A percentile compares a stretch with the other conserved stretches of the same genome.
These are phyloP conservation scores for Glaucomys volans DNA, from an alignment of 2,113 vertebrate genomes.

Conservation along the genomic window DNA sequence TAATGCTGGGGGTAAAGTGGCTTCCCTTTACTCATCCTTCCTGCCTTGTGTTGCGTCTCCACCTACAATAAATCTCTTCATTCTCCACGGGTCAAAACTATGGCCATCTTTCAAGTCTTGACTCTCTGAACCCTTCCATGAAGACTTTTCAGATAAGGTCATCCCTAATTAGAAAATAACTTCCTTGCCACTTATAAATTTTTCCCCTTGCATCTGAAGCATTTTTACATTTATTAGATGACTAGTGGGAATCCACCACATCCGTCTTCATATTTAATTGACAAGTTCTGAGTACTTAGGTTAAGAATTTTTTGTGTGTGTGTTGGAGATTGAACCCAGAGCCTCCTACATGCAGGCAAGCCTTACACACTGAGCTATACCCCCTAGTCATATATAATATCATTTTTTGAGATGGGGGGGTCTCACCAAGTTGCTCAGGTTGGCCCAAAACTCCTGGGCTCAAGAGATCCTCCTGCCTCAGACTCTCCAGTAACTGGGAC, in stretches of 20 bases:
- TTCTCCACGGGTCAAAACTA: not conserved
- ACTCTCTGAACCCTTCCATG: not conserved
- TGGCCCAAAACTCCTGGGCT: not conserved
- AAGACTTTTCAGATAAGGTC: not conserved
- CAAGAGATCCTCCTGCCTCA: not conserved
- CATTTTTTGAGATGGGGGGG: not conserved
- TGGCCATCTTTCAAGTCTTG: not conserved
- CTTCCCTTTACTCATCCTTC: not conserved
- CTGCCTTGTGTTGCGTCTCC: not conserved
- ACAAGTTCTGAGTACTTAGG: not conserved
- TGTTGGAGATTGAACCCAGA: not conserved
- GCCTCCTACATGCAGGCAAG: not conserved
- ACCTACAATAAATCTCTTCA: not conserved
- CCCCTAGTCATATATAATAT: not conserved
- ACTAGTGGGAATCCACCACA: not conserved
- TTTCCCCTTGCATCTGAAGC: not conserved
- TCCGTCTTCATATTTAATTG: slow-evolving; percentile 19
- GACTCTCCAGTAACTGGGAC: not conserved
- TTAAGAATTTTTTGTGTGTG: not conserved
- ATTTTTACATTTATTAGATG: not conserved
- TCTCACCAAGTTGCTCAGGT: not conserved
- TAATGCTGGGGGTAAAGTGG: not conserved
- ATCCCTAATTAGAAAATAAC: not conserved
- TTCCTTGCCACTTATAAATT: not conserved
- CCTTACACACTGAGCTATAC: not conserved